A percentile compares a stretch with the other conserved stretches of the same genome.
Conservation (phyloP, 2,113 vertebrate genomes). For the Trematomus loennbergii region DNA sequence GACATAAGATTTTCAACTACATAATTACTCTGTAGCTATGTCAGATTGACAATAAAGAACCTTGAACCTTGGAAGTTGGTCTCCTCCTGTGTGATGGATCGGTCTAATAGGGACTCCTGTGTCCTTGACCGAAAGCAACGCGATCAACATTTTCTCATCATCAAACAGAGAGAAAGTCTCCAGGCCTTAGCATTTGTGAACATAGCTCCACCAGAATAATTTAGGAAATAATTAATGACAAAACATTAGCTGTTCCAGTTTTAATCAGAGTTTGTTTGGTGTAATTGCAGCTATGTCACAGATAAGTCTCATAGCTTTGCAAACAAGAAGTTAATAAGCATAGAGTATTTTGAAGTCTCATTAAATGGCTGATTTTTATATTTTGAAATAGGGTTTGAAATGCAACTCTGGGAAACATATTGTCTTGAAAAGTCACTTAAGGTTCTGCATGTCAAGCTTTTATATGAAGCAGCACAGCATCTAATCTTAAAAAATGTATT, state of each 20-base stretch:
- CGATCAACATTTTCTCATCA: neutral
- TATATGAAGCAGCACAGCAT: too few relatives aligned
- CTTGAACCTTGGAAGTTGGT: neutral
- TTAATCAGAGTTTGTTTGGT: neutral
- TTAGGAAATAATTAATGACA: neutral
- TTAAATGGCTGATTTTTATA: neutral
- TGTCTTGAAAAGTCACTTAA: neutral
- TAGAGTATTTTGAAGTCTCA: neutral
- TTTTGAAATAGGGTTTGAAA: neutral
- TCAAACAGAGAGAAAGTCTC: neutral
- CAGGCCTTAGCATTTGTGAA: neutral
- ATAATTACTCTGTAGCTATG: too few relatives aligned
- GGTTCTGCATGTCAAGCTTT: neutral
- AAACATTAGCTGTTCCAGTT: neutral
- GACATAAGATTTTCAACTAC: too few relatives aligned
- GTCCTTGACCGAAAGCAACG: too few relatives aligned
- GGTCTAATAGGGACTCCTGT: neutral
- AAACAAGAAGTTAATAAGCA: neutral
- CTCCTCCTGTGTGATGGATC: neutral
- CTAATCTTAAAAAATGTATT: too few relatives aligned
- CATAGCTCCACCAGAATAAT: neutral
- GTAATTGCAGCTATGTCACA: neutral
- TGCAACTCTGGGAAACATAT: neutral
- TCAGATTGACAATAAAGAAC: too few relatives aligned
- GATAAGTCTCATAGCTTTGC: neutral